phyloP scores from a whole-genome alignment of 1,140 invertebrate species.

The Linepithema humile region DNA sequence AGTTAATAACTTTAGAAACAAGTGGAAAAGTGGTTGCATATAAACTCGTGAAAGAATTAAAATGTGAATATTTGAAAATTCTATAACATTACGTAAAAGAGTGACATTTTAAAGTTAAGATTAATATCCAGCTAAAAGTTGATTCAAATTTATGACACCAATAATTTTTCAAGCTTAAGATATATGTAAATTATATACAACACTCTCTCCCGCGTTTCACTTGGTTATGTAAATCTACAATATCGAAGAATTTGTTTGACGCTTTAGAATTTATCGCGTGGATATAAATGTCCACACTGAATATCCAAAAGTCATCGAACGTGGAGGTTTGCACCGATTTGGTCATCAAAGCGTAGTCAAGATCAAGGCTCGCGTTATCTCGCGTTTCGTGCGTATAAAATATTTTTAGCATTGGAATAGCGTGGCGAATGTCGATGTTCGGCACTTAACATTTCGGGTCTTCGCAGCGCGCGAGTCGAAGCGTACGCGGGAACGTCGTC shows the following conservation, averaged over 20 bases:
- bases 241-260: not conserved
- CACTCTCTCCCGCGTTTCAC: not conserved
- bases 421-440: not conserved
- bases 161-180: not conserved
- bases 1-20: not conserved
- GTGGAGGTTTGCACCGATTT: not conserved
- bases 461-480: not conserved
- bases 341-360: not conserved
- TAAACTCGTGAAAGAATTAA: not conserved
- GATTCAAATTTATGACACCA: not conserved
- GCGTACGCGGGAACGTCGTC: conserved; percentile 24
- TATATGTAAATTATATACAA: not conserved
- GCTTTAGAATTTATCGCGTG: not conserved
- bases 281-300: not conserved
- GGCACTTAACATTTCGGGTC: conserved; percentile 12
- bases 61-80: not conserved
- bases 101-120: not conserved
- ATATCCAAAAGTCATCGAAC: not conserved
- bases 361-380: conserved; percentile 4
- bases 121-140: not conserved
- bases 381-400: not conserved
- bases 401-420: conserved; percentile 4
- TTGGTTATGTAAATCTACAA: not conserved
- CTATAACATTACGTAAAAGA: too few relatives aligned
- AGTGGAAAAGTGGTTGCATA: not conserved